A percentile compares a stretch with the other conserved stretches of the same genome.
phyloP scores from a whole-genome alignment of 2,113 vertebrate species.

The Corapipo altera region DNA sequence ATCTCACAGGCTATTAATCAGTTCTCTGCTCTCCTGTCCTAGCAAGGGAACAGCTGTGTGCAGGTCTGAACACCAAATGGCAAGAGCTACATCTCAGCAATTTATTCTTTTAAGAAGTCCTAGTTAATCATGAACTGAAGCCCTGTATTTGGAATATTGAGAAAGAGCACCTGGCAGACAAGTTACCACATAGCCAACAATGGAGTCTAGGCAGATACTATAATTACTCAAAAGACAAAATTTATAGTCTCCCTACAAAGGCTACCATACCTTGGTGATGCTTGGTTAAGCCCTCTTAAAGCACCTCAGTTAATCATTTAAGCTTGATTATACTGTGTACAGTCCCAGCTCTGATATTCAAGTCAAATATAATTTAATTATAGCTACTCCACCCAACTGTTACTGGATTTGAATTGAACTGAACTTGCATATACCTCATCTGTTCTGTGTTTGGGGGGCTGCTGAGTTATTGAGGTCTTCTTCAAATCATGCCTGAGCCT shows the following conservation, averaged over 20 bases:
- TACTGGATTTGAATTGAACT: not conserved
- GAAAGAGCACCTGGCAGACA: constrained; percentile 13
- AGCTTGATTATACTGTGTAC: constrained; percentile 20
- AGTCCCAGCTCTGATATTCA: not conserved
- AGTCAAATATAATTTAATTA: constrained; percentile 31
- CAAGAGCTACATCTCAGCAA: not conserved
- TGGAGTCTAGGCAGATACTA: not conserved
- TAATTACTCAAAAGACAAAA: constrained; percentile 48
- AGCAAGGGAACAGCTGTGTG: not conserved
- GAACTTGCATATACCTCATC: constrained; percentile 79
- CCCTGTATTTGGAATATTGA: not conserved
- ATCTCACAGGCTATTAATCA: not conserved
- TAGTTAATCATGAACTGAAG: not conserved
- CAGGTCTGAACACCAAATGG: not conserved
- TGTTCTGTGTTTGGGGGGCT: constrained; percentile 78
- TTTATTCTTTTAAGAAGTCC: not conserved
- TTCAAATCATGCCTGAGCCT: constrained; percentile 93
- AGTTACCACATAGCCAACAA: not conserved
- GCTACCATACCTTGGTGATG: not conserved
- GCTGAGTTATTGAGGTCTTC: constrained; percentile 87
- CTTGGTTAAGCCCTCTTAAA: constrained; percentile 37
- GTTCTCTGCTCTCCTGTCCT: not conserved
- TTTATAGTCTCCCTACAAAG: not conserved
- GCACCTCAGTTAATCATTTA: constrained; percentile 30
- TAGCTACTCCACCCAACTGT: constrained; percentile 3